Evolutionary conservation across 2,113 vertebrate species (phyloP).

Genomic region (Riparia riparia): DNA sequence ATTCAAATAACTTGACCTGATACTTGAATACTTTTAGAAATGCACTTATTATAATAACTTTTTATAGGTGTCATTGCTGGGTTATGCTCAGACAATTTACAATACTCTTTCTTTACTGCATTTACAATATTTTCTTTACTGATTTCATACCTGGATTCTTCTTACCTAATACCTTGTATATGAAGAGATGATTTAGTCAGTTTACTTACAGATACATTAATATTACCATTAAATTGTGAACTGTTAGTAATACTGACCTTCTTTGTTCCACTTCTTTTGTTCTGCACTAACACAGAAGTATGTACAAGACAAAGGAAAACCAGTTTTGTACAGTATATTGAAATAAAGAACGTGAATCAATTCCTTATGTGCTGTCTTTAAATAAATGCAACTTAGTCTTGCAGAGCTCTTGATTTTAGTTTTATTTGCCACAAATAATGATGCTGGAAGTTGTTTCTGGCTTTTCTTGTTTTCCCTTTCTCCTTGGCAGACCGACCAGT

Average conservation of each 20-base stretch:
- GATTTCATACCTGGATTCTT: background rate
- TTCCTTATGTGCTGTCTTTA: background rate
- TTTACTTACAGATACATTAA: background rate
- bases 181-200: background rate
- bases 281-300: background rate
- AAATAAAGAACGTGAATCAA: fast-evolving
- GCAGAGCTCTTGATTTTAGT: background rate
- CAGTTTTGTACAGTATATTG: background rate
- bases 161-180: background rate
- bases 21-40: background rate
- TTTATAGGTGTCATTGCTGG: background rate
- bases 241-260: background rate
- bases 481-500: slow-evolving; percentile 90
- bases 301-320: background rate
- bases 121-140: no score
- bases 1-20: background rate
- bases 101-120: background rate
- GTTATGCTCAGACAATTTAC: background rate
- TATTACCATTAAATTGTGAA: background rate
- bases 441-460: background rate
- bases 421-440: background rate
- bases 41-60: background rate
- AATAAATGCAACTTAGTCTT: background rate
- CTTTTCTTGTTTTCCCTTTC: background rate
- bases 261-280: background rate